phyloP scores from a whole-genome alignment of 2,888 invertebrate species.

The Ennomos erosarius region DNA sequence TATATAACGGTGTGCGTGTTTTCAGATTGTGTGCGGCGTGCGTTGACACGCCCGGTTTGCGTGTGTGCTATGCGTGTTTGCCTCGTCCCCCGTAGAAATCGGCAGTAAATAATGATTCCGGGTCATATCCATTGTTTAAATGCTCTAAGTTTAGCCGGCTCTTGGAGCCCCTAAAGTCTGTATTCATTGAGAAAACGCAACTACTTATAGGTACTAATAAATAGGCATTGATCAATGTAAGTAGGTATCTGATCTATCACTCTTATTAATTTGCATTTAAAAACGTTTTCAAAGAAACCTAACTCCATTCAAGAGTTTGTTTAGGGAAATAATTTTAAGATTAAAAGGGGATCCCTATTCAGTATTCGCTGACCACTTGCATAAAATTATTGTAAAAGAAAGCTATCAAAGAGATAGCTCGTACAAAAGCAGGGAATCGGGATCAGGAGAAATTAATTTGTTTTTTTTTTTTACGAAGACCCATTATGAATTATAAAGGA shows the following conservation, averaged over 20 bases:
- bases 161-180: too few relatives aligned
- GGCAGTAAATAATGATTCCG: too few relatives aligned
- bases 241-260: constrained; percentile 7
- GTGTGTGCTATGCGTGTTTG: too few relatives aligned
- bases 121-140: too few relatives aligned
- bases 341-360: constrained; percentile 66
- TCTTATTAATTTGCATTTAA: constrained; percentile 22
- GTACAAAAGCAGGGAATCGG: constrained; percentile 52
- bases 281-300: constrained; percentile 21
- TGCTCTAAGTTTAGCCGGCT: too few relatives aligned
- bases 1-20: too few relatives aligned
- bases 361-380: constrained; percentile 78
- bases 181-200: constrained; percentile 11
- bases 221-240: too few relatives aligned
- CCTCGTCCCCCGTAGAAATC: too few relatives aligned
- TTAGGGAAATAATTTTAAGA: constrained; percentile 69
- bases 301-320: constrained; percentile 32
- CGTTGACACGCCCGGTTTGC: too few relatives aligned
- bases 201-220: constrained; percentile 1
- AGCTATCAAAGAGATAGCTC: constrained; percentile 70
- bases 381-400: constrained; percentile 77
- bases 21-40: too few relatives aligned
- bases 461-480: constrained; percentile 52
- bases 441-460: constrained; percentile 79
- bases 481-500: constrained; percentile 38